phyloP scores from a whole-genome alignment of 2,797 vertebrate genomes.

The Rachycentron canadum region DNA sequence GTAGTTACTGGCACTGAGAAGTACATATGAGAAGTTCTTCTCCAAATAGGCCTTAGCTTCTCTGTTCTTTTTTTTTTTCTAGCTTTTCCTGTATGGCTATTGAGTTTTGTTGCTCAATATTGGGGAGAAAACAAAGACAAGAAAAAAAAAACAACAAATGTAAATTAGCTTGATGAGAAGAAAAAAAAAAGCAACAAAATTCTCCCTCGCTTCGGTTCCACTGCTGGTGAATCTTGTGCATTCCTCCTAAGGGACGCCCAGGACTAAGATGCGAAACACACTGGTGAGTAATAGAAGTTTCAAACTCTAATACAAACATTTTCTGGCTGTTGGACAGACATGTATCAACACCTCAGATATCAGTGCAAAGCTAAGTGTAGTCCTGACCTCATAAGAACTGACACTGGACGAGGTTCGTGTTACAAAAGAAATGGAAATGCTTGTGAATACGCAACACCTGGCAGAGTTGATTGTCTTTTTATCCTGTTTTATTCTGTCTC shows the following conservation, averaged over 20 bases:
- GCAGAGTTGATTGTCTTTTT: background rate
- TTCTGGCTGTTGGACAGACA: slow-evolving; percentile 1
- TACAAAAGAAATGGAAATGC: background rate
- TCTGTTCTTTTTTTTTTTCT: background rate
- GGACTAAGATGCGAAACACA: slow-evolving; percentile 37
- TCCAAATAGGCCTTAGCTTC: slow-evolving; percentile 44
- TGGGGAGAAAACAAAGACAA: slow-evolving; percentile 15
- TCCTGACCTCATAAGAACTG: background rate
- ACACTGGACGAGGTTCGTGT: background rate
- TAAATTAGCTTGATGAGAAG: slow-evolving; percentile 1
- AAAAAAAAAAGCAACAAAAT: slow-evolving; percentile 20
- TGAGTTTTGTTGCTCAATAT: slow-evolving; percentile 26
- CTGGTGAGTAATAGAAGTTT: slow-evolving; percentile 67
- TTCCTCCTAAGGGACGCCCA: slow-evolving; percentile 14
- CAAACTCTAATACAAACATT: slow-evolving; percentile 31
- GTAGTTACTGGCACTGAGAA: slow-evolving; percentile 36
- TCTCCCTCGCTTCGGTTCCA: slow-evolving; percentile 14
- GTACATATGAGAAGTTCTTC: slow-evolving; percentile 34
- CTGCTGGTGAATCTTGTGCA: slow-evolving; percentile 24
- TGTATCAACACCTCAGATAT: background rate
- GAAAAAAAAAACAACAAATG: slow-evolving; percentile 20
- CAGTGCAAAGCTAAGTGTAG: background rate
- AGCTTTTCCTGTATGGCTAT: slow-evolving; percentile 10
- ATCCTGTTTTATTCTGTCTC: background rate
- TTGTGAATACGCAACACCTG: background rate